Conservation (phyloP, 2,888 invertebrate species). For the Diarsia mendica region DNA sequence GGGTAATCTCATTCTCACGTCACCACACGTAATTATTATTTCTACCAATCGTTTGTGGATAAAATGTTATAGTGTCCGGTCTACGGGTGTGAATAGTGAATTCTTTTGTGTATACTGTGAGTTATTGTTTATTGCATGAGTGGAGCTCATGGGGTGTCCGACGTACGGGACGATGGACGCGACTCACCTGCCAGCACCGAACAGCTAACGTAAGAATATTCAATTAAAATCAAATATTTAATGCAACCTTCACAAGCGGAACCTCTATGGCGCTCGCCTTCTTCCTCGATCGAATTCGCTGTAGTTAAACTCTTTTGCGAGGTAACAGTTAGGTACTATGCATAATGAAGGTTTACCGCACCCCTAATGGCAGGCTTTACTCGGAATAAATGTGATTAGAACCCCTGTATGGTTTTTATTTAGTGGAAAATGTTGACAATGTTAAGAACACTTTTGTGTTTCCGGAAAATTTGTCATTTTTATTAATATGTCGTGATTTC, state of each 20-base stretch:
- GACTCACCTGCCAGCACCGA: slow-evolving; percentile 88
- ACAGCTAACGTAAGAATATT: slow-evolving; percentile 86
- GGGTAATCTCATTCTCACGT: slow-evolving; percentile 71
- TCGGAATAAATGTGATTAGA: slow-evolving; percentile 26
- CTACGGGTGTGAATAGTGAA: slow-evolving; percentile 69
- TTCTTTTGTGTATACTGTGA: slow-evolving; percentile 80
- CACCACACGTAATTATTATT: slow-evolving; percentile 61
- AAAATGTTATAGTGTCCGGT: slow-evolving; percentile 84
- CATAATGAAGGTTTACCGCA: slow-evolving; percentile 57
- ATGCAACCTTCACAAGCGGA: slow-evolving; percentile 1
- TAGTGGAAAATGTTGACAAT: slow-evolving; percentile 23
- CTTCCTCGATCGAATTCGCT: slow-evolving; percentile 16
- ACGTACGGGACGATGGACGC: slow-evolving; percentile 84
- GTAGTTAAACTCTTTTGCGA: slow-evolving; percentile 24
- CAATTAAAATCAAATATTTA: slow-evolving; percentile 46
- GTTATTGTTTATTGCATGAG: slow-evolving; percentile 86
- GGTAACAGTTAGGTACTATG: slow-evolving; percentile 19
- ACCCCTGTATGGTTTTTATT: slow-evolving; percentile 18
- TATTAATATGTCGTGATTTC: slow-evolving; percentile 36
- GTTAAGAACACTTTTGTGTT: not conserved
- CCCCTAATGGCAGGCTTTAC: slow-evolving; percentile 60
- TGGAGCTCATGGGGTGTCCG: slow-evolving; percentile 83
- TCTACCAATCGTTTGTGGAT: slow-evolving; percentile 66
- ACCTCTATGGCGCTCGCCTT: not conserved
- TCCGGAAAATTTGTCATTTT: slow-evolving; percentile 16